phyloP scores from a whole-genome alignment of 2,888 invertebrate species.

The Sussaba pulchella region DNA sequence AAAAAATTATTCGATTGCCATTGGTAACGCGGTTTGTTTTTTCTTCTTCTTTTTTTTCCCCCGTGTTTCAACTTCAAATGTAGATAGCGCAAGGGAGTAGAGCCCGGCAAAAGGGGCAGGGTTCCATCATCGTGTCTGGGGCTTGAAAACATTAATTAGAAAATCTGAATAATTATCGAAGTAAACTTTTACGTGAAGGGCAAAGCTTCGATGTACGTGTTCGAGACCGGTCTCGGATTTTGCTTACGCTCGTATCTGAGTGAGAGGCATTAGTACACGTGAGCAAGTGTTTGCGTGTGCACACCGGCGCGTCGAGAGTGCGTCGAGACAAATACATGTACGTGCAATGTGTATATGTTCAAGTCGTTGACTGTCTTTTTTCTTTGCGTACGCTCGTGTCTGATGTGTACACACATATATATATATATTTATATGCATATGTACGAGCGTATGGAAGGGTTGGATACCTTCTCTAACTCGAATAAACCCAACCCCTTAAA shows the following conservation, averaged over 20 bases:
- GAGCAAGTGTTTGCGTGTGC: conserved; percentile 64
- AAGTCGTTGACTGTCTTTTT: conserved; percentile 54
- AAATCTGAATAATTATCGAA: conserved; percentile 83
- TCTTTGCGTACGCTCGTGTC: conserved; percentile 39
- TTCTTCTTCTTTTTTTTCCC: not conserved
- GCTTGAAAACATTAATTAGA: conserved; percentile 81
- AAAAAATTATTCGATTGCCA: not conserved
- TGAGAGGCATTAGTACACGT: conserved; percentile 49
- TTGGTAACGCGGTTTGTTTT: not conserved
- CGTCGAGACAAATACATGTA: conserved; percentile 52
- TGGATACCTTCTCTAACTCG: conserved; percentile 50
- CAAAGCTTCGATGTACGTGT: conserved; percentile 37
- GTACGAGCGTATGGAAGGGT: conserved; percentile 30
- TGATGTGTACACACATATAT: not conserved
- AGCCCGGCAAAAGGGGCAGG: conserved; percentile 72
- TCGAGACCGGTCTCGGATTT: conserved; percentile 41
- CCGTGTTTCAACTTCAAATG: conserved; percentile 10
- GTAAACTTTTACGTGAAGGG: conserved; percentile 80
- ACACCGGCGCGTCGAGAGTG: conserved; percentile 44
- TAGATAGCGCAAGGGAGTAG: conserved; percentile 29
- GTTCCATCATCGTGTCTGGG: conserved; percentile 78
- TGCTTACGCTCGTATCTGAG: conserved; percentile 9
- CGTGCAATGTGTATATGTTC: conserved; percentile 38
- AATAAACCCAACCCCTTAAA: conserved; percentile 52
- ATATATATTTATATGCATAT: too few relatives aligned